A percentile compares a stretch with the other conserved stretches of the same genome.
Evolutionary conservation across 2,797 vertebrate genomes (phyloP).

Genomic region (Dermochelys coriacea): DNA sequence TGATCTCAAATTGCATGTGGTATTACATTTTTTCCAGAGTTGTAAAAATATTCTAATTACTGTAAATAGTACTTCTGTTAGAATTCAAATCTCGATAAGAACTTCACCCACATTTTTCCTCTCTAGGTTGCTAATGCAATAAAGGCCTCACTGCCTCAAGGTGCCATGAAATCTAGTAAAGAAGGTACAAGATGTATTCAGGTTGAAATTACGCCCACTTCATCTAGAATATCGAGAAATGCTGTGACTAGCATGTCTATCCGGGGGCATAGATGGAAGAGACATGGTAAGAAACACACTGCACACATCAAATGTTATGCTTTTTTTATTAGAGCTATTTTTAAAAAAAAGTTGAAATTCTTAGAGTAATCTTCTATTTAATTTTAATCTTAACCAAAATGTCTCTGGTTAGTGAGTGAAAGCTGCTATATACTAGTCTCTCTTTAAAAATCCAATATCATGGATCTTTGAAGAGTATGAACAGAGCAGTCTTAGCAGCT

Average conservation of each 20-base stretch:
- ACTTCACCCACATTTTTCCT: constrained; percentile 62
- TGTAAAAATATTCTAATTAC: neutral
- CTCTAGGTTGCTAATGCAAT: constrained; percentile 96
- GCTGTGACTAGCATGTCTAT: constrained; percentile 98
- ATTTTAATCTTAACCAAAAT: neutral
- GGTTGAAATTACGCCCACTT: constrained; percentile 97
- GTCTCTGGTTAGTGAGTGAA: neutral
- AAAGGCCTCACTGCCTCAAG: constrained; percentile 92
- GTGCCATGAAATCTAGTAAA: constrained; percentile 92
- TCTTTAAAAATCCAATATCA: neutral
- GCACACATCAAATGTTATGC: neutral
- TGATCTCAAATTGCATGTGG: neutral
- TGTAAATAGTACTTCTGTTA: neutral
- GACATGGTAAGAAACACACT: constrained; percentile 89
- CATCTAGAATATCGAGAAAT: constrained; percentile 97
- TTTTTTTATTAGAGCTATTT: neutral
- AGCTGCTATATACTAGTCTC: neutral
- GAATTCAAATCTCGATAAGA: constrained; percentile 37
- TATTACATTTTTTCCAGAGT: neutral
- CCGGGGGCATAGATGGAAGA: constrained; percentile 98
- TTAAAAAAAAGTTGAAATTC: neutral
- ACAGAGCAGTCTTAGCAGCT: neutral
- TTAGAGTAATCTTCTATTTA: neutral
- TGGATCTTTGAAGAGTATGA: neutral
- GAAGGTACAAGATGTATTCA: constrained; percentile 95